Evolutionary conservation across 2,888 invertebrate species (phyloP), one percentile per base, ranked within the genome.

Genomic region (Criorhina ranunculi): DNA sequence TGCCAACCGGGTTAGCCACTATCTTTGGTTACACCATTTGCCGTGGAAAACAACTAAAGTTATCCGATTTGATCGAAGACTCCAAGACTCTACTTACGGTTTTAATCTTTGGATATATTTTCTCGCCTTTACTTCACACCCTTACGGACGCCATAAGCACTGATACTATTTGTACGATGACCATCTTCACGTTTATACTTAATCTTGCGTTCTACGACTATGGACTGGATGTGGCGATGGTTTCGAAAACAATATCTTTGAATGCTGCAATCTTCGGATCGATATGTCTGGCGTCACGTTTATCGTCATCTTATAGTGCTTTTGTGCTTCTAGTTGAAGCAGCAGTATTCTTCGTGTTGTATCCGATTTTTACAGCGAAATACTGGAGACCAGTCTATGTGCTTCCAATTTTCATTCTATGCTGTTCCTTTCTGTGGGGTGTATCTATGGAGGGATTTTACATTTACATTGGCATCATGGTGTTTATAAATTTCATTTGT

Each of bases 141-240:
- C 93, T 99, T 60, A 99, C 99, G 0, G 97, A 98, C 90, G 98
- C 98, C 0, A 97, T 99, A 1, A 98, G 98, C 89, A 99, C 99
- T 0, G 99, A 99, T 90, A 98, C 99, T 0, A 98, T 99, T 89
- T 98, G 98, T 89, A 97, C 98, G 0, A 97, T 96, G 94, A 95
- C 98, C 0, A 95, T 96, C 17, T 93, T 97, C 11, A 97, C 98
- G 95, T 95, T 99, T 93, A 89, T 96, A 0, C 92, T 96, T 0
- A 98, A 99, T 93, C 93, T 99, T 80, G 94, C 97, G 88, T 98
- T 98, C 90, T 97, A 96, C 89, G 98, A 99, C 90, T 99, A 99
- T 89, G 97, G 97, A 5, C 94, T 97, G 0, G 88, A 90, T 12
- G 96, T 96, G 2, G 96, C 97, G 0, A 95, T 98, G 78, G 97